These are phyloP conservation scores for Eurosta solidaginis DNA, from an alignment of 1,140 invertebrate species.

Conservation along the genomic window DNA sequence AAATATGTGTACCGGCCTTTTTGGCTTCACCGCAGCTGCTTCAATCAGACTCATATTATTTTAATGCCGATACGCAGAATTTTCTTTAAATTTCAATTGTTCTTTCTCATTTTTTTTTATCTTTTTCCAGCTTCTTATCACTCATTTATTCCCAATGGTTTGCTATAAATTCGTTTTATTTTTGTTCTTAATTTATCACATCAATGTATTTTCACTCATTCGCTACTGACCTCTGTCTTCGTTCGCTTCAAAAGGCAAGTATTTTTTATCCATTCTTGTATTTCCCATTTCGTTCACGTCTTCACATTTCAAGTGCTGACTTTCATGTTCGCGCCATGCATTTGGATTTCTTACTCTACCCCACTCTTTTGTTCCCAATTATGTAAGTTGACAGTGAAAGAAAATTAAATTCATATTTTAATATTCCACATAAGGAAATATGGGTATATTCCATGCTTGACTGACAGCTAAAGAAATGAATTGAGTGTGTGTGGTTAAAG, in stretches of 20 bases:
- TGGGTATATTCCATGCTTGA: background rate
- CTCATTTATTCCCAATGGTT: background rate
- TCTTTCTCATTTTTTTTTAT: background rate
- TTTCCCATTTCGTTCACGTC: background rate
- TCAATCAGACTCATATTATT: too few relatives aligned
- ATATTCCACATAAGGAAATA: background rate
- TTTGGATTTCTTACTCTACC: background rate
- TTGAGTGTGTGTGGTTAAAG: too few relatives aligned
- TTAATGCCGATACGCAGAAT: too few relatives aligned
- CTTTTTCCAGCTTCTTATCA: background rate
- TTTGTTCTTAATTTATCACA: background rate
- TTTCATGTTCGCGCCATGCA: background rate
- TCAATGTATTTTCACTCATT: background rate
- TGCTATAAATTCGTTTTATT: background rate
- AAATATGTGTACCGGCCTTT: too few relatives aligned
- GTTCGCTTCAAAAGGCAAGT: background rate
- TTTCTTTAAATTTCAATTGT: too few relatives aligned
- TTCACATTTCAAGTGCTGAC: background rate
- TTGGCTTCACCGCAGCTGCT: too few relatives aligned
- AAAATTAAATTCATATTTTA: background rate
- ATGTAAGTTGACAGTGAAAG: constrained; percentile 13
- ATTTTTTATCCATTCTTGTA: background rate
- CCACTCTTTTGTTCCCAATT: constrained; percentile 3
- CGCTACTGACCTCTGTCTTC: background rate
- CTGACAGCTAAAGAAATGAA: background rate